Evolutionary conservation across 2,888 invertebrate species (phyloP).

Genomic region (Machimus atricapillus): DNA sequence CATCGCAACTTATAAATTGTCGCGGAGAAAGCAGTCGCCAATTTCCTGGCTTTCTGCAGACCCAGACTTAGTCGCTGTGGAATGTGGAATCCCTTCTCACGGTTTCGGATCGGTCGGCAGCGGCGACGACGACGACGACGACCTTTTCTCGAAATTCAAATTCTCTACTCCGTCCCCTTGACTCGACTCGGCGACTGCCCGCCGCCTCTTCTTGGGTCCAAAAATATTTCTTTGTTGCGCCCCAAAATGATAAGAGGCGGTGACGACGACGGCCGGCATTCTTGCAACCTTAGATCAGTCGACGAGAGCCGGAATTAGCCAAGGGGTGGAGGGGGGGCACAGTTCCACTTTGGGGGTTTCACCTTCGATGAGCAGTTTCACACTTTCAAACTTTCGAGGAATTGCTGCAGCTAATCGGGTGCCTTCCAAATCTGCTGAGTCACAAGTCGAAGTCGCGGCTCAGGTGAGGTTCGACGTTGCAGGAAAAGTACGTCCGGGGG

Average conservation of each 20-base stretch:
- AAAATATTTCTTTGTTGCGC: constrained; percentile 19
- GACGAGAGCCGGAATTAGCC: not conserved
- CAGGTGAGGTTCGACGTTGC: not conserved
- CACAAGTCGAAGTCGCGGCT: not conserved
- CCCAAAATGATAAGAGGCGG: not conserved
- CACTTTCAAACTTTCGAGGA: not conserved
- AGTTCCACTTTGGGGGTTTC: not conserved
- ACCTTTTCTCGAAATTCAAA: not conserved
- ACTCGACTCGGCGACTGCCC: not conserved
- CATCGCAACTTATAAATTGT: not conserved
- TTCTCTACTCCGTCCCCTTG: not conserved
- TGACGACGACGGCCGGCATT: constrained; percentile 11
- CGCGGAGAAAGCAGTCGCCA: not conserved
- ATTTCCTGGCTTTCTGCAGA: not conserved
- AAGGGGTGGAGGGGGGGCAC: not conserved
- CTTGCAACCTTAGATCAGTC: constrained; percentile 16
- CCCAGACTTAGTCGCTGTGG: not conserved
- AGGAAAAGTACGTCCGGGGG: not conserved
- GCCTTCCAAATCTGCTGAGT: not conserved
- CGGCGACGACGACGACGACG: not conserved
- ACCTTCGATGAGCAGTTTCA: not conserved
- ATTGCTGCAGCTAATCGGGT: not conserved
- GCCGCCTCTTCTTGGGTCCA: not conserved
- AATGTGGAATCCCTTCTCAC: not conserved
- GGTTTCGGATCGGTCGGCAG: too few species aligned